Percentiles rank a stretch among this genome's conserved stretches.
phyloP scores from a whole-genome alignment of 2,113 vertebrate genomes.

The Myrmophylax atrothorax region DNA sequence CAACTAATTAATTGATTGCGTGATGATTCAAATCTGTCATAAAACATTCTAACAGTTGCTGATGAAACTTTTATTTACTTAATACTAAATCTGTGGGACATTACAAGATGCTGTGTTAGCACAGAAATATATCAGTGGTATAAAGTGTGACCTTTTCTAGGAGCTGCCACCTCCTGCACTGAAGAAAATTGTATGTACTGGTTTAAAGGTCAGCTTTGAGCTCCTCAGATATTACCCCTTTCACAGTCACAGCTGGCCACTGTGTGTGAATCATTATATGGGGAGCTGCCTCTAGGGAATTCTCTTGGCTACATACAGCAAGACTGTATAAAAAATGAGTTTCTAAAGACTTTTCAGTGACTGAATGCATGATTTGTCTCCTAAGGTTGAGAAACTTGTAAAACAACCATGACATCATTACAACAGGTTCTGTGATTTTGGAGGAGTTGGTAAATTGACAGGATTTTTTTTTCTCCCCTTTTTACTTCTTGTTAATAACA shows the following conservation, averaged over 20 bases:
- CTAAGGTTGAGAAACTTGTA: not conserved
- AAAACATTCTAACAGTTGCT: not conserved
- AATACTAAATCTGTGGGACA: not conserved
- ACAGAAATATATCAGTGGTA: not conserved
- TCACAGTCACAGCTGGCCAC: not conserved
- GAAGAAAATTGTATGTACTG: not conserved
- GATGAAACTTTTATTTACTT: not conserved
- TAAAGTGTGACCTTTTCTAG: not conserved
- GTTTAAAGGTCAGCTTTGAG: not conserved
- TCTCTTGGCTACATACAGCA: not conserved
- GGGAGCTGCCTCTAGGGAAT: not conserved
- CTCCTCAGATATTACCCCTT: not conserved
- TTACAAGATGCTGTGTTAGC: not conserved
- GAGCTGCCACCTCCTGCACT: fast-evolving
- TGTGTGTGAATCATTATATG: no score
- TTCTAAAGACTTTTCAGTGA: not conserved
- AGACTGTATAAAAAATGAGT: not conserved
- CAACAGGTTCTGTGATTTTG: fast-evolving
- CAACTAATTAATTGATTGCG: not conserved
- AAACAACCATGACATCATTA: not conserved
- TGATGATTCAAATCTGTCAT: not conserved
- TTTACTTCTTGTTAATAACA: not conserved
- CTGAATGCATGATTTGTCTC: not conserved
- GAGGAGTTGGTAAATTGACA: not conserved
- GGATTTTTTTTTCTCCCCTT: not conserved